Percentiles rank a stretch among this genome's conserved stretches.
Conservation (phyloP, 2,113 vertebrate species). For the Gambusia affinis region DNA sequence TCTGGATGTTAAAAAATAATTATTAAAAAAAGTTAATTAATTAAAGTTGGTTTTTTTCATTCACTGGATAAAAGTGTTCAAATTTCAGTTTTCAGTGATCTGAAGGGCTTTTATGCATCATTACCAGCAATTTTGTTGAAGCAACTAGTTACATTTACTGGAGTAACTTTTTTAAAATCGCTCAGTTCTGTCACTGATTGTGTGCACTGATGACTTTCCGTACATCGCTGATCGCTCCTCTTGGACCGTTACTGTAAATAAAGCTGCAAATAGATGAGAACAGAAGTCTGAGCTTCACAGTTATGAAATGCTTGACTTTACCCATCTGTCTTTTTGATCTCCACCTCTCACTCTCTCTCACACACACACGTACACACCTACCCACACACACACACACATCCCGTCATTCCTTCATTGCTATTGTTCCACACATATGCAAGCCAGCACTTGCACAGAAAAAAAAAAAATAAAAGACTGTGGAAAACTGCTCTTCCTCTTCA, state of each 20-base stretch:
- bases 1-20: too few relatives aligned
- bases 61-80: too few relatives aligned
- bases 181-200: neutral
- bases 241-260: conserved; percentile 27
- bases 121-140: neutral
- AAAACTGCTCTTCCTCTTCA: conserved; percentile 51
- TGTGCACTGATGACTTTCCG: neutral
- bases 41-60: too few relatives aligned
- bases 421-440: conserved; percentile 16
- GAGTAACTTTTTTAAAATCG: too few relatives aligned
- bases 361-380: conserved; percentile 6
- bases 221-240: neutral
- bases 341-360: conserved; percentile 18
- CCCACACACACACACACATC: neutral
- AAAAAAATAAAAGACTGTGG: conserved; percentile 56
- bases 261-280: conserved; percentile 23
- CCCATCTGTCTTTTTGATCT: conserved; percentile 66
- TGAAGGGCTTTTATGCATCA: neutral
- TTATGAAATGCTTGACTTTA: conserved; percentile 50
- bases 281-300: conserved; percentile 34
- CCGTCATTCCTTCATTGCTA: neutral
- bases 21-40: too few relatives aligned
- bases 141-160: too few relatives aligned
- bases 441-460: conserved; percentile 36
- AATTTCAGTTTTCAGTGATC: neutral